Evolutionary conservation across 2,113 vertebrate species (phyloP), one percentile per base, ranked within the genome.

Genomic region (Caranx ignobilis): DNA sequence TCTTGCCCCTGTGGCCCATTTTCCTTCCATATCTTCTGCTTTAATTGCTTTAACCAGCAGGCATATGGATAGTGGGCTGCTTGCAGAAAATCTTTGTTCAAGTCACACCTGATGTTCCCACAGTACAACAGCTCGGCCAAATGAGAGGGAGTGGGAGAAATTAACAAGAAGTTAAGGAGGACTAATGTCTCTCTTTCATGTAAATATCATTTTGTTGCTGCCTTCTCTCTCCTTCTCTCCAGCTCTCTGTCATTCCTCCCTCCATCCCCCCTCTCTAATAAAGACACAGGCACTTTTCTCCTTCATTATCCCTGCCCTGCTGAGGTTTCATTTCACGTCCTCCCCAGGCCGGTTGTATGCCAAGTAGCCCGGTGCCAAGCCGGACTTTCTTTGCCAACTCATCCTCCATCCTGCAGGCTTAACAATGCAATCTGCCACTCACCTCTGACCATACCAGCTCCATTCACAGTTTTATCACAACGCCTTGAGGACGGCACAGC

Each of bases 301-400:
- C 77, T 81, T 32, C 64, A 81, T 39, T 83, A 85, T 74, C 75
- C 21, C 2, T 21, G 45, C 52, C 73, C 83, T 84, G 85, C 84
- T 89, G 86, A 82, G 75, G 84, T 82, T 91, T 83, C 65, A 76
- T 76, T 89, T 88, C 68, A 80, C 11, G 9, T 80, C 79, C 68
- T 84, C 80, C 66, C 83, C 82, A 74, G 82, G 80, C 75, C 57
- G 0, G 60, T 4, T 63, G 43, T 59, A 18, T 85, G 84, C 86
- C 89, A 87, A 73, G 75, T 62, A 60, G 65, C 62, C 74, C 64
- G 15, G 50, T 66, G 77, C 79, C 71, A 69, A 73, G 55, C 69
- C 72, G 8, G 61, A 71, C 76, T 75, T 64, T 79, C 21, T 50
- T 67, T 77, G 86, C 91, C 82, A 86, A 81, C 50, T 77, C 81